Evolutionary conservation across 2,113 vertebrate species (phyloP).

Genomic region (Entelurus aequoreus): DNA sequence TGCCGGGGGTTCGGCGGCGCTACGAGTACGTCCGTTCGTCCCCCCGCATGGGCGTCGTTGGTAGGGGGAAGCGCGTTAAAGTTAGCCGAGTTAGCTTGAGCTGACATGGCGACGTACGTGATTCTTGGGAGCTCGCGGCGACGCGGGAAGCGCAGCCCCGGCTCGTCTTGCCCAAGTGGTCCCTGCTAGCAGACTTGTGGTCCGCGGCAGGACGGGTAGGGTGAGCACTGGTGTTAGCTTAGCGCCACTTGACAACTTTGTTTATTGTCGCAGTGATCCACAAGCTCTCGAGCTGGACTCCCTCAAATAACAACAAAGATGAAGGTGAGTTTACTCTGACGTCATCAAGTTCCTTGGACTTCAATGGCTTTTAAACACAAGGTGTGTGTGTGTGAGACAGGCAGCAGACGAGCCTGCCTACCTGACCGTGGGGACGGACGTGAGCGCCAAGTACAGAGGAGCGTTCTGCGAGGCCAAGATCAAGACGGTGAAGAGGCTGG

Average conservation of each 20-base stretch:
- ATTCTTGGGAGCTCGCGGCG: constrained; percentile 73
- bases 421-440: constrained; percentile 96
- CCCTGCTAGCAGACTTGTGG: too few relatives aligned
- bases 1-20: not conserved
- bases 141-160: constrained; percentile 65
- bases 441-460: constrained; percentile 98
- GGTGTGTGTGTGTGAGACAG: constrained; percentile 36
- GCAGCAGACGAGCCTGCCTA: constrained; percentile 99
- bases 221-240: constrained; percentile 7
- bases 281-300: constrained; percentile 85
- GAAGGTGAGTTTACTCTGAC: constrained; percentile 81
- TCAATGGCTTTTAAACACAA: too few relatives aligned
- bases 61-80: constrained; percentile 16
- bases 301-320: constrained; percentile 83
- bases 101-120: constrained; percentile 92
- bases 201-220: too few relatives aligned
- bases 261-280: constrained; percentile 60
- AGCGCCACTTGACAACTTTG: not conserved
- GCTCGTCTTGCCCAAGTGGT: constrained; percentile 1
- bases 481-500: constrained; percentile 95
- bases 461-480: constrained; percentile 99
- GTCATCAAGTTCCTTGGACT: too few relatives aligned
- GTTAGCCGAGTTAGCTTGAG: constrained; percentile 70
- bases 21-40: not conserved
- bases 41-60: not conserved